Evolutionary conservation across 2,888 invertebrate species (phyloP).

Genomic region (Cerceris rybyensis): DNA sequence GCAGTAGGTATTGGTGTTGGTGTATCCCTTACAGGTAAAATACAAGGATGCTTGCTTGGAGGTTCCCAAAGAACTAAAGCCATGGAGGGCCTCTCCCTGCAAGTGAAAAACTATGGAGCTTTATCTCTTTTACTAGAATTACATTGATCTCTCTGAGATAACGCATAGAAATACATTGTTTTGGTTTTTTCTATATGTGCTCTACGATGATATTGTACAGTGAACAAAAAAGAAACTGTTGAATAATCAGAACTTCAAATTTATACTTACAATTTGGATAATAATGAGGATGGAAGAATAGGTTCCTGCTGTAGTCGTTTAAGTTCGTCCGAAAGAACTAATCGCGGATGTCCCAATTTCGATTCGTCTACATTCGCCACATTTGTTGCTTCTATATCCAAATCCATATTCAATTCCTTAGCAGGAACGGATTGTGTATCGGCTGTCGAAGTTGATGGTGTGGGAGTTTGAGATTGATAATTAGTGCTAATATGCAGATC

Average conservation of each 20-base stretch:
- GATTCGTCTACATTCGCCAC: constrained; percentile 62
- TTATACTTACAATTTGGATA: constrained; percentile 81
- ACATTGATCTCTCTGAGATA: too few relatives aligned
- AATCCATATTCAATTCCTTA: constrained; percentile 50
- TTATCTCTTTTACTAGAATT: constrained; percentile 40
- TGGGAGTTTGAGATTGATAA: constrained; percentile 61
- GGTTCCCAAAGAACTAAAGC: constrained; percentile 93
- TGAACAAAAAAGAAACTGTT: background rate
- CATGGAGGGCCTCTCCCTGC: constrained; percentile 88
- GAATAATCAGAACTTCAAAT: background rate
- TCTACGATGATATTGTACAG: background rate
- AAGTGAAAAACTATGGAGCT: constrained; percentile 71
- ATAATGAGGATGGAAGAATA: constrained; percentile 86
- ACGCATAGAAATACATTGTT: background rate
- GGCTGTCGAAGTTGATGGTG: constrained; percentile 68
- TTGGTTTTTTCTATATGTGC: background rate
- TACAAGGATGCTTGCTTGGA: constrained; percentile 84
- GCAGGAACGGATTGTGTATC: constrained; percentile 27
- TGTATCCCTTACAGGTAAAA: constrained; percentile 67
- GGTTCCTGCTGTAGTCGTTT: constrained; percentile 86
- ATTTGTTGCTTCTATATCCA: constrained; percentile 62
- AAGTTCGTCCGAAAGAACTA: constrained; percentile 88
- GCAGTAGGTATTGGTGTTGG: constrained; percentile 60
- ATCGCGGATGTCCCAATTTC: constrained; percentile 77
- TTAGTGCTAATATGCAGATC: constrained; percentile 87